Evolutionary conservation across 1,140 invertebrate species (phyloP), one percentile per base, ranked within the genome.

Genomic region (Rhyacophila brunnea): DNA sequence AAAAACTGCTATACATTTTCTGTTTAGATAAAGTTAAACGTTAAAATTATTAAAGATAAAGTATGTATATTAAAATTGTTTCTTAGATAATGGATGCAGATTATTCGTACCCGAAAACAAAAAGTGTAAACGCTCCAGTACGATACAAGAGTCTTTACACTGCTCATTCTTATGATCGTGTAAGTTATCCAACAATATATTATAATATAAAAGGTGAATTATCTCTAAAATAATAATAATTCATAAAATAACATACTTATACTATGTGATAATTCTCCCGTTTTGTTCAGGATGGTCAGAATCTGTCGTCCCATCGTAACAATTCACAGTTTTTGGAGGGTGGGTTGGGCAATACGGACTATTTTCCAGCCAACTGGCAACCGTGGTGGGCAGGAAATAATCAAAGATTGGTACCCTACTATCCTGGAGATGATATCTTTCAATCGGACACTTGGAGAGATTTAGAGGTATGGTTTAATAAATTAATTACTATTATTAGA

Each of bases 321-420:
- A 77, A 78, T 65, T 75, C 72, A 66, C 75, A 75, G 66, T 78
- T 74, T 57, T 65, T 78, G 34, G 76, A 78, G 60, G 76, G 76
- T 55, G 76, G 76, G 6, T 59, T 77, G 11, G 76, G 74, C 2
- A 73, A 76, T 47, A 71, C 72, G 1, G 75, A 77, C 62, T 72
- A 74, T 0, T 71, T 73, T 9, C 70, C 71, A 5, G 64, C 70
- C 0, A 71, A 68, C 6, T 78, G 75, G 75, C 75, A 77, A 63
- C 73, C 73, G 0, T 71, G 73, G 20, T 75, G 75, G 72, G 66
- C 72, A 10, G 73, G 71, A 4, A 72, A 74, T 0, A 53, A 74
- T 36, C 75, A 74, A 57, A 69, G 74, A 15, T 74, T 75, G 58
- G 71, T 73, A 0, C 72, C 73, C 0, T 78, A 74, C 65, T 78